These are phyloP conservation scores for Forbesichthys papilliferus DNA, from an alignment of 2,113 vertebrate genomes.

Conservation along the genomic window DNA sequence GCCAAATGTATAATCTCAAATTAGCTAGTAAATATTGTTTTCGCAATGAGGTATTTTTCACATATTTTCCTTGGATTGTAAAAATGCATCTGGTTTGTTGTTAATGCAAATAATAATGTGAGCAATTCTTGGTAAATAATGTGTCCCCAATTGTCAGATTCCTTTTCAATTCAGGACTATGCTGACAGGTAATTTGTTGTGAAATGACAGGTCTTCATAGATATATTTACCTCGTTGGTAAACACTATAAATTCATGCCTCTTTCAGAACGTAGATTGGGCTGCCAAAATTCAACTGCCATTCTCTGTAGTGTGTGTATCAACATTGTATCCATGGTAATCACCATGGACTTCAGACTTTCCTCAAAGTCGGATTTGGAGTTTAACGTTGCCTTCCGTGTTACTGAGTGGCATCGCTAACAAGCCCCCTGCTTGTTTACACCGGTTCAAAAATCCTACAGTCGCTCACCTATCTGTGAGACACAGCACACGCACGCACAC, in stretches of 20 bases:
- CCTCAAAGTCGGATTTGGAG: constrained; percentile 58
- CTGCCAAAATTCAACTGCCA: constrained; percentile 36
- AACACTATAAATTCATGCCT: constrained; percentile 10
- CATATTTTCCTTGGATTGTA: not conserved
- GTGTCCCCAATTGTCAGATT: constrained; percentile 17
- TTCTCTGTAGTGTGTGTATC: constrained; percentile 35
- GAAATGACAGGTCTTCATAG: constrained; percentile 39
- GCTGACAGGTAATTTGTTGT: constrained; percentile 23
- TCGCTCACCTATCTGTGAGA: constrained; percentile 37
- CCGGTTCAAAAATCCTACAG: constrained; percentile 43
- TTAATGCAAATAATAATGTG: constrained; percentile 9
- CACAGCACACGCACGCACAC: not conserved
- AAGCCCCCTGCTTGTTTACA: constrained; percentile 57
- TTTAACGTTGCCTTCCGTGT: constrained; percentile 57
- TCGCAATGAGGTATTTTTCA: not conserved
- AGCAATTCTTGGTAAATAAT: constrained; percentile 1
- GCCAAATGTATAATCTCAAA: too few species aligned
- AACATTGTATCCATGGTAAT: constrained; percentile 59
- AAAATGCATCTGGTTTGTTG: constrained; percentile 25
- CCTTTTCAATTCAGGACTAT: constrained; percentile 21
- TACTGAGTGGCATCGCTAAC: constrained; percentile 57
- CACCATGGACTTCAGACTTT: constrained; percentile 60
- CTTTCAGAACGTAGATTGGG: constrained; percentile 47
- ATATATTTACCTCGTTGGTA: constrained; percentile 45
- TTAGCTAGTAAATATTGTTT: not conserved